A percentile compares a stretch with the other conserved stretches of the same genome.
These are phyloP conservation scores for Axinella damicornis DNA, from an alignment of 37 sponge, comb jelly and placozoan genomes.

Conservation along the genomic window DNA sequence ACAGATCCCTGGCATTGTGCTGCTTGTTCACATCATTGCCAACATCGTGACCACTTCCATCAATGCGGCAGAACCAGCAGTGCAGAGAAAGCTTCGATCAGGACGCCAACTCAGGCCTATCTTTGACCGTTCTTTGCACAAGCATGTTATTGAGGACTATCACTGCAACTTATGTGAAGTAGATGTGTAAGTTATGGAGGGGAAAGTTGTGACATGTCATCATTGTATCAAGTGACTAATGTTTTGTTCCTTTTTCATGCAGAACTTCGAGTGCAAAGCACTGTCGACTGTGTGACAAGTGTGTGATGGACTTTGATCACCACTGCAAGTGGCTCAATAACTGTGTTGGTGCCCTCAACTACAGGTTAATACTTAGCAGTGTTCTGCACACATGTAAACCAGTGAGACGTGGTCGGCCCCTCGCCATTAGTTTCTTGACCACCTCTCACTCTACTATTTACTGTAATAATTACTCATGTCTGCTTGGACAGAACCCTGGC, in stretches of 20 bases:
- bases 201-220: too few relatives aligned
- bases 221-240: too few relatives aligned
- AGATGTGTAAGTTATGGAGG: conserved; percentile 72
- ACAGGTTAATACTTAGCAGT: conserved; percentile 62
- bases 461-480: too few relatives aligned
- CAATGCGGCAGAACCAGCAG: conserved; percentile 75
- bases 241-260: not conserved
- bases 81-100: conserved; percentile 18
- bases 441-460: too few relatives aligned
- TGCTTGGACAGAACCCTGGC: too few relatives aligned
- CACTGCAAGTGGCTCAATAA: conserved; percentile 96
- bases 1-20: conserved; percentile 54
- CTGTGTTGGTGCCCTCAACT: conserved; percentile 87
- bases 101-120: conserved; percentile 8
- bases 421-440: too few relatives aligned
- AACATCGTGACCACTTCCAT: conserved; percentile 70
- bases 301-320: conserved; percentile 88
- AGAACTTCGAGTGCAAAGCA: conserved; percentile 83
- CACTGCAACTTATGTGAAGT: conserved; percentile 82
- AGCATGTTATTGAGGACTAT: conserved; percentile 86
- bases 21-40: conserved; percentile 48
- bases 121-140: conserved; percentile 75
- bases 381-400: too few relatives aligned
- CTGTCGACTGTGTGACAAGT: conserved; percentile 92
- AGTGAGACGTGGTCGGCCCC: too few relatives aligned